These are phyloP conservation scores for Drosophila rufa DNA, from an alignment of 1,140 invertebrate species.

Conservation along the genomic window DNA sequence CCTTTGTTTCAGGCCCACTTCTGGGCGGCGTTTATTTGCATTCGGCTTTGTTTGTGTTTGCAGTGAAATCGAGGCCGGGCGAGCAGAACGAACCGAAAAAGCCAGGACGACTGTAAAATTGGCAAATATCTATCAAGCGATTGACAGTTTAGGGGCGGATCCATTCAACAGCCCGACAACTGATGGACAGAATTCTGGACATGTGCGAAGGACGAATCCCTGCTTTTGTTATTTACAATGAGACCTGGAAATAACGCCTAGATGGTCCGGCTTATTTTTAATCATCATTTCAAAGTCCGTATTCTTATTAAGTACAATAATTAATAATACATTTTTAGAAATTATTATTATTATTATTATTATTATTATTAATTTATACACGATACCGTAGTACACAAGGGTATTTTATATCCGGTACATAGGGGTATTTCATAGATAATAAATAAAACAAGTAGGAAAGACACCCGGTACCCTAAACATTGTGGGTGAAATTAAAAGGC, in stretches of 20 bases:
- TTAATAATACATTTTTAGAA: too few relatives aligned
- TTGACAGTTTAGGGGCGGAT: conserved; percentile 66
- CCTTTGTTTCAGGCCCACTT: conserved; percentile 76
- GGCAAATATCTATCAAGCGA: conserved; percentile 71
- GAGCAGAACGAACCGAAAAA: conserved; percentile 12
- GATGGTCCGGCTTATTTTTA: conserved; percentile 42
- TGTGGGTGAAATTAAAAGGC: too few relatives aligned
- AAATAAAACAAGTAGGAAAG: too few relatives aligned
- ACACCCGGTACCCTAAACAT: too few relatives aligned
- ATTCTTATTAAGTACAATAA: too few relatives aligned
- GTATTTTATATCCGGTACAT: too few relatives aligned
- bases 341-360: too few relatives aligned
- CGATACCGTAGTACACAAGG: too few relatives aligned
- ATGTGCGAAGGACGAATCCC: conserved; percentile 47
- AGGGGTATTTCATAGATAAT: too few relatives aligned
- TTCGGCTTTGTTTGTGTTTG: conserved; percentile 78
- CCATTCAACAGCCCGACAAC: conserved; percentile 47
- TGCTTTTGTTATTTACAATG: conserved; percentile 46
- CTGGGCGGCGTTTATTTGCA: conserved; percentile 75
- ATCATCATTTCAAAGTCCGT: not conserved
- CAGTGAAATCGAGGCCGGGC: conserved; percentile 75
- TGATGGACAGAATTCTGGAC: conserved; percentile 57
- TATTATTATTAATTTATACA: too few relatives aligned
- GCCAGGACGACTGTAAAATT: conserved; percentile 63
- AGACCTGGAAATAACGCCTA: conserved; percentile 53